phyloP scores from a whole-genome alignment of 2,797 vertebrate genomes.

The Macropus fuliginosus region DNA sequence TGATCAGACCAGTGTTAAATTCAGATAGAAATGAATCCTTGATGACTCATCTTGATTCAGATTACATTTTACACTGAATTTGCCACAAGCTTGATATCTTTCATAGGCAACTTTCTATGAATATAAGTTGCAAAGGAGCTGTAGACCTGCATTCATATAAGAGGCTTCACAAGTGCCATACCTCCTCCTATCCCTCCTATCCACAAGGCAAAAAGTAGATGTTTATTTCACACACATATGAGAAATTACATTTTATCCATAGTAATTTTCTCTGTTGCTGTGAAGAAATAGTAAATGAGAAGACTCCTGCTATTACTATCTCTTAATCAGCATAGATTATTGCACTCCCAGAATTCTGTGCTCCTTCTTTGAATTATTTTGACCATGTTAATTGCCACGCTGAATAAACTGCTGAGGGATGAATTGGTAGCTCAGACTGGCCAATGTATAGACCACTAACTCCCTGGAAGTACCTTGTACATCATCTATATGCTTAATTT shows the following conservation, averaged over 20 bases:
- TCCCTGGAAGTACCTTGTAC: constrained; percentile 35
- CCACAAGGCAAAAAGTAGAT: not conserved
- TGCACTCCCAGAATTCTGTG: constrained; percentile 1
- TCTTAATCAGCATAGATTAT: not conserved
- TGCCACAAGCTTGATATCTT: not conserved
- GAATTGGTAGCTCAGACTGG: constrained; percentile 3
- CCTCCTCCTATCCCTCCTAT: not conserved
- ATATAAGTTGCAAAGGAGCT: not conserved
- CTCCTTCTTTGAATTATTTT: constrained; percentile 35
- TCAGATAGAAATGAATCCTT: not conserved
- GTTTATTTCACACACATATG: not conserved
- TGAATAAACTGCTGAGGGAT: constrained; percentile 36
- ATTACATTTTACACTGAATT: not conserved
- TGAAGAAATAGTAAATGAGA: not conserved
- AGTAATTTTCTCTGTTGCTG: not conserved
- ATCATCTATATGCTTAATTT: constrained; percentile 32
- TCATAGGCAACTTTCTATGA: not conserved
- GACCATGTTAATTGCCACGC: constrained; percentile 29
- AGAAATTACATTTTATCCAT: not conserved
- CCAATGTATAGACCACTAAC: constrained; percentile 43
- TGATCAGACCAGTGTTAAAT: not conserved
- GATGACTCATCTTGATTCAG: not conserved
- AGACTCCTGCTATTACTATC: not conserved
- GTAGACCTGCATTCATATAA: not conserved
- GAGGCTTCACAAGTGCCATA: not conserved